phyloP scores from a whole-genome alignment of 2,888 invertebrate species.

The Nysson spinosus region DNA sequence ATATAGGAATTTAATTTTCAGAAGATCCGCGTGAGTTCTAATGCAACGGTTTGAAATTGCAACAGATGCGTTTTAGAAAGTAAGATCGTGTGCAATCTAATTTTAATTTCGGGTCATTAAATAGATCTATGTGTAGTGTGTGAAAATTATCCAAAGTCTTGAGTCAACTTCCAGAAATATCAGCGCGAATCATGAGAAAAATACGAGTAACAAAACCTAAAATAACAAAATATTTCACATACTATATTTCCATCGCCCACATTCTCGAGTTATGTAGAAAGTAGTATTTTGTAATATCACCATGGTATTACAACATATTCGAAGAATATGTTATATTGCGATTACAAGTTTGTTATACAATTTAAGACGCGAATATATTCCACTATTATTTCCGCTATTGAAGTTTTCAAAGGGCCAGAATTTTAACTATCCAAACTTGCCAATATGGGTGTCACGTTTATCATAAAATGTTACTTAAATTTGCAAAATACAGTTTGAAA shows the following conservation, averaged over 20 bases:
- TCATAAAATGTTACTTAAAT: no score
- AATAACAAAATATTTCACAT: background rate
- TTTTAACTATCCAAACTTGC: no score
- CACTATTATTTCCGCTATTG: no score
- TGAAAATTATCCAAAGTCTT: slow-evolving; percentile 25
- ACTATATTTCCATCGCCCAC: slow-evolving; percentile 4
- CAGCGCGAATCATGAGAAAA: slow-evolving; percentile 24
- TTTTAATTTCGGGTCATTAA: slow-evolving; percentile 40
- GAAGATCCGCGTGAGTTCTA: background rate
- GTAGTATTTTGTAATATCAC: background rate
- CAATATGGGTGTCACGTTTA: no score
- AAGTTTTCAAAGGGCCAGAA: no score
- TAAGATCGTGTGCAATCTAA: slow-evolving; percentile 29
- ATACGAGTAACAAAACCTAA: slow-evolving; percentile 4
- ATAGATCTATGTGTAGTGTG: slow-evolving; percentile 4
- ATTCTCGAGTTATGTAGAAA: background rate
- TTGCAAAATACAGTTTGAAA: no score
- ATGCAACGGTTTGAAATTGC: slow-evolving; percentile 23
- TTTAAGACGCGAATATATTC: no score
- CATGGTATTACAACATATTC: background rate
- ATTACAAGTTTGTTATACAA: no score
- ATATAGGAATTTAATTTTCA: slow-evolving; percentile 1
- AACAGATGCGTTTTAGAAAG: slow-evolving; percentile 20
- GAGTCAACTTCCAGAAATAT: slow-evolving; percentile 45
- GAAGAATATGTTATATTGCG: no score